Evolutionary conservation across 2,888 invertebrate genomes (phyloP).

Genomic region (Hypselothyrea guttata): DNA sequence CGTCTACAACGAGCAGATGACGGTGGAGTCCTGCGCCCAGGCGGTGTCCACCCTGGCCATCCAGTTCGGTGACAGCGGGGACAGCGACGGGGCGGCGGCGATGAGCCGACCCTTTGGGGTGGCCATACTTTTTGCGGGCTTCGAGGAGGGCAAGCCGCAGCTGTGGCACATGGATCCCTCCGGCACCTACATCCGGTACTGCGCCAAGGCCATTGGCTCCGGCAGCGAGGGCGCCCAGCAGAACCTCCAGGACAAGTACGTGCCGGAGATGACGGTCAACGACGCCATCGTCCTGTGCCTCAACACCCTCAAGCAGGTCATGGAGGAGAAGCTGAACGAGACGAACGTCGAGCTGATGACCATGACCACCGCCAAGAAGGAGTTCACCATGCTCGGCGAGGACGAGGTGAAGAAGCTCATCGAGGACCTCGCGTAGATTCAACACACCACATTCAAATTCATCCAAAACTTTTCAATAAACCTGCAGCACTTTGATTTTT

Average conservation of each 20-base stretch:
- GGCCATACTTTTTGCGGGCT: slow-evolving; percentile 97
- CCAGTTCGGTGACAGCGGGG: slow-evolving; percentile 99
- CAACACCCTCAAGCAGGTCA: slow-evolving; percentile 95
- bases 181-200: slow-evolving; percentile 98
- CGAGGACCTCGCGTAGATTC: slow-evolving; percentile 86
- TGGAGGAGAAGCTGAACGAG: slow-evolving; percentile 99
- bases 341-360: slow-evolving; percentile 99
- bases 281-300: slow-evolving; percentile 96
- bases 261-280: slow-evolving; percentile 94
- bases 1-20: slow-evolving; percentile 97
- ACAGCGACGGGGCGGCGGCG: slow-evolving; percentile 96
- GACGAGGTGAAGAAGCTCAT: slow-evolving; percentile 96
- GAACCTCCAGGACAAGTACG: slow-evolving; percentile 89
- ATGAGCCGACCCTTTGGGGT: slow-evolving; percentile 99
- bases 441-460: no score
- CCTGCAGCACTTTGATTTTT: slow-evolving; percentile 29
- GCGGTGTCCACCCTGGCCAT: slow-evolving; percentile 99
- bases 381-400: slow-evolving; percentile 95
- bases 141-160: slow-evolving; percentile 96
- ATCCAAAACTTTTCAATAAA: slow-evolving; percentile 8
- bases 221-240: slow-evolving; percentile 99
- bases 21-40: slow-evolving; percentile 98
- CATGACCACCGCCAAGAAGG: slow-evolving; percentile 90
- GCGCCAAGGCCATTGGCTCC: slow-evolving; percentile 99
- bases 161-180: slow-evolving; percentile 99